phyloP scores from a whole-genome alignment of 1,140 invertebrate species.

The Octopus bimaculoides region DNA sequence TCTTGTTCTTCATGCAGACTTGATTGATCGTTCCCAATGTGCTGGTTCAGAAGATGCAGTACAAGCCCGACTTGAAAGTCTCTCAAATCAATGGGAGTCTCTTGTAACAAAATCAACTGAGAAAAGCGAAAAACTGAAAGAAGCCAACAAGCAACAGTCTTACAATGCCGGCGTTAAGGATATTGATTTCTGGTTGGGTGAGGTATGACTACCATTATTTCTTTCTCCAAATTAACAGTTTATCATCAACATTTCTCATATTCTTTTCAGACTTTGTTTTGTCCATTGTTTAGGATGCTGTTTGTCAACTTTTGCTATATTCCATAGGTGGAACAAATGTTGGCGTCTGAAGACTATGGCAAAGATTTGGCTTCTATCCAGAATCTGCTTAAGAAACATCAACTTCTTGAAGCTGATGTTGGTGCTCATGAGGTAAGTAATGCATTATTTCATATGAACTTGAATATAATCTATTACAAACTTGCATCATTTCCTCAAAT shows the following conservation, averaged over 20 bases:
- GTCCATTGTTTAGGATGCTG: no score
- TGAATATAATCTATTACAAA: no score
- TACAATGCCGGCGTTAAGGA: conserved; percentile 99
- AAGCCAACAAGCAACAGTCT: conserved; percentile 97
- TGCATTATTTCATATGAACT: no score
- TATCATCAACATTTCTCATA: not conserved
- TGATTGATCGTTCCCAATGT: conserved; percentile 58
- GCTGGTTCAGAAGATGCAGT: conserved; percentile 61
- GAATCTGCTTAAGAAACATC: conserved; percentile 98
- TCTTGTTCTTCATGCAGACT: conserved; percentile 30
- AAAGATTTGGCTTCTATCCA: conserved; percentile 99
- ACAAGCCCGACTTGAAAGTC: conserved; percentile 77
- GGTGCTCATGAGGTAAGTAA: conserved; percentile 58
- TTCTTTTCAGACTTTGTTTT: no score
- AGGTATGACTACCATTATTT: conserved; percentile 64
- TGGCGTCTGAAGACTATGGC: conserved; percentile 95
- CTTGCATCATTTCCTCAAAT: no score
- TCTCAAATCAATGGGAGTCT: conserved; percentile 98
- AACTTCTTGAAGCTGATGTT: conserved; percentile 96
- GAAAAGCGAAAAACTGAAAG: conserved; percentile 96
- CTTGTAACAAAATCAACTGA: conserved; percentile 96
- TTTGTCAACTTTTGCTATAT: not conserved
- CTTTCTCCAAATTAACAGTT: no score
- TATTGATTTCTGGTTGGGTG: conserved; percentile 99
- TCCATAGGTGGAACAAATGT: conserved; percentile 75